phyloP scores from a whole-genome alignment of 2,797 vertebrate species.

The Karalla daura region DNA sequence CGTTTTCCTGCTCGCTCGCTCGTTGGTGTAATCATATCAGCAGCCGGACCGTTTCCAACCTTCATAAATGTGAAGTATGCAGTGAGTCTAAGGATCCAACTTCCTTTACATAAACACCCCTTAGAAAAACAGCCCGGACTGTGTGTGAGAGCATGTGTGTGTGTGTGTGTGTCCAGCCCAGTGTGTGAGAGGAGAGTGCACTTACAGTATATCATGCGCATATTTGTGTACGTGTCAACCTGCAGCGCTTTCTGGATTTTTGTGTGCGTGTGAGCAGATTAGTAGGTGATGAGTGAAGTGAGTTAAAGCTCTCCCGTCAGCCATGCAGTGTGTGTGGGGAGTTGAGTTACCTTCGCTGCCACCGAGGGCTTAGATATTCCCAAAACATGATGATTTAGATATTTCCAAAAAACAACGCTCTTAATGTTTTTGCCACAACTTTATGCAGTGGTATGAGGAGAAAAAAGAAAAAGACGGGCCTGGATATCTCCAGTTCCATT shows the following conservation, averaged over 20 bases:
- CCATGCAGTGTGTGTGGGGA: slow-evolving; percentile 28
- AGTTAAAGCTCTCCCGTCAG: slow-evolving; percentile 39
- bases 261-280: slow-evolving; percentile 34
- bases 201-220: slow-evolving; percentile 16
- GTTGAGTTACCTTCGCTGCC: slow-evolving; percentile 16
- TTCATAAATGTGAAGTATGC: slow-evolving; percentile 91
- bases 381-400: slow-evolving; percentile 5
- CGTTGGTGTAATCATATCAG: slow-evolving; percentile 92
- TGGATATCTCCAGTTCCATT: not conserved
- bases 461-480: not conserved
- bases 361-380: slow-evolving; percentile 10
- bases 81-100: slow-evolving; percentile 77
- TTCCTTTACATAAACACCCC: slow-evolving; percentile 82
- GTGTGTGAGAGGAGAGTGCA: slow-evolving; percentile 12
- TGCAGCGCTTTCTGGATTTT: slow-evolving; percentile 7
- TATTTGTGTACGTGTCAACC: slow-evolving; percentile 23
- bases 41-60: slow-evolving; percentile 90
- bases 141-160: slow-evolving; percentile 38
- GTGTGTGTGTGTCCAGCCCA: slow-evolving; percentile 28
- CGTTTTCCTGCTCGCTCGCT: slow-evolving; percentile 75
- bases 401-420: slow-evolving; percentile 4
- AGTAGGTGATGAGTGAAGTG: slow-evolving; percentile 40
- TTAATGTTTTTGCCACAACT: not conserved
- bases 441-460: not conserved
- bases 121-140: slow-evolving; percentile 72